Evolutionary conservation across 2,888 invertebrate genomes (phyloP), one percentile per base, ranked within the genome.

Genomic region (Dendrolimus pini): DNA sequence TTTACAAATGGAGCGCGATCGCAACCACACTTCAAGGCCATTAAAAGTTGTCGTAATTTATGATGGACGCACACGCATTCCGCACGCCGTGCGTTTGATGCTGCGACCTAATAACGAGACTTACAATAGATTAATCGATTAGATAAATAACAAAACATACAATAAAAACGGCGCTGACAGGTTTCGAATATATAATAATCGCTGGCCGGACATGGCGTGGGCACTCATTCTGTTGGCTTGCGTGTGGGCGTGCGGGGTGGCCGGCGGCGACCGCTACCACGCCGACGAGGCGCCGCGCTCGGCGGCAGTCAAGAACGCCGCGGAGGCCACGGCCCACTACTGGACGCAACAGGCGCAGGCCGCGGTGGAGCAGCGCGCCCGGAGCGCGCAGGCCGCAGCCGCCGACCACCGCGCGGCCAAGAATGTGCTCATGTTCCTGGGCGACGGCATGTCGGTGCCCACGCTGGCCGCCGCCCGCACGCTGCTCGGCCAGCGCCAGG

Each of bases 391-490:
- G 60, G 77, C 65, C 9, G 42, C 59, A 10, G 56, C 60, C 52
- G 41, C 61, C 13, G 58, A 60, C 59, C 18, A 13, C 1, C 30
- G 60, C 57, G 57, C 57, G 13, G 78, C 77, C 41, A 69, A 70
- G 55, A 95, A 95, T 75, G 83, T 94, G 8, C 93, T 95, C 59
- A 84, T 95, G 77, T 95, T 95, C 78, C 75, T 96, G 55, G 95
- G 95, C 2, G 95, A 95, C 77, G 95, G 95, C 47, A 94, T 95
- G 95, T 94, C 94, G 7, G 80, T 95, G 54, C 89, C 94, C 1
- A 95, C 95, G 0, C 78, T 94, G 55, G 92, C 94, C 1, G 94
- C 94, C 1, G 91, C 94, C 14, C 89, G 95, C 64, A 92, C 93
- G 41, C 92, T 93, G 66, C 91, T 92, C 54, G 94, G 94, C 0